phyloP scores from a whole-genome alignment of 2,113 vertebrate genomes.

The Scolopax mira region DNA sequence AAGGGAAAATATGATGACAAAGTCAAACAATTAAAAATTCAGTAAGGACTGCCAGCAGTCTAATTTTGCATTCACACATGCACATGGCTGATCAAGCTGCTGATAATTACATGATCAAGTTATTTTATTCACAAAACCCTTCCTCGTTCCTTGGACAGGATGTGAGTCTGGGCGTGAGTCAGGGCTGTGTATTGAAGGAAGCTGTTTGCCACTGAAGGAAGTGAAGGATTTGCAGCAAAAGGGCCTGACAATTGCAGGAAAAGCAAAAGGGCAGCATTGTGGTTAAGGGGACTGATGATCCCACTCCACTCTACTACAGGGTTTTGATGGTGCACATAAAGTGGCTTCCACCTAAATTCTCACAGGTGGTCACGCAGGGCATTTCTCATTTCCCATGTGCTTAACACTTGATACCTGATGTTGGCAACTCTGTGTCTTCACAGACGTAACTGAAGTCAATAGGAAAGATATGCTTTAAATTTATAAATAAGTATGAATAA shows the following conservation, averaged over 20 bases:
- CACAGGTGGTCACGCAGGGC: rapidly evolving
- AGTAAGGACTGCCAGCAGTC: not conserved
- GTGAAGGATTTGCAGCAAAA: not conserved
- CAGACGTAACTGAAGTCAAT: not conserved
- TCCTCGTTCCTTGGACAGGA: conserved; percentile 1
- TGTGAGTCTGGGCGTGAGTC: conserved; percentile 1
- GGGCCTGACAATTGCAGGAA: not conserved
- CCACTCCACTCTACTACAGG: not conserved
- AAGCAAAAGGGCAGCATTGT: not conserved
- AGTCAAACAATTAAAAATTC: not conserved
- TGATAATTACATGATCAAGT: not conserved
- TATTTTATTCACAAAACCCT: not conserved
- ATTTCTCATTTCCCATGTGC: not conserved
- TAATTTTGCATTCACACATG: not conserved
- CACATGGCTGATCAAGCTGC: not conserved
- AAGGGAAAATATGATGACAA: not conserved
- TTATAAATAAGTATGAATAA: not conserved
- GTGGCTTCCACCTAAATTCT: not conserved
- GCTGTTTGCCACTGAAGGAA: not conserved
- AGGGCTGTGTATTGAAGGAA: not conserved
- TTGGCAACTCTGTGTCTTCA: not conserved
- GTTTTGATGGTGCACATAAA: not conserved
- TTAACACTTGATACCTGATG: not conserved
- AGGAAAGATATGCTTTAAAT: not conserved
- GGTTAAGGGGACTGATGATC: not conserved